phyloP scores from a whole-genome alignment of 2,888 invertebrate species.

The Didymodactylos carnosus region DNA sequence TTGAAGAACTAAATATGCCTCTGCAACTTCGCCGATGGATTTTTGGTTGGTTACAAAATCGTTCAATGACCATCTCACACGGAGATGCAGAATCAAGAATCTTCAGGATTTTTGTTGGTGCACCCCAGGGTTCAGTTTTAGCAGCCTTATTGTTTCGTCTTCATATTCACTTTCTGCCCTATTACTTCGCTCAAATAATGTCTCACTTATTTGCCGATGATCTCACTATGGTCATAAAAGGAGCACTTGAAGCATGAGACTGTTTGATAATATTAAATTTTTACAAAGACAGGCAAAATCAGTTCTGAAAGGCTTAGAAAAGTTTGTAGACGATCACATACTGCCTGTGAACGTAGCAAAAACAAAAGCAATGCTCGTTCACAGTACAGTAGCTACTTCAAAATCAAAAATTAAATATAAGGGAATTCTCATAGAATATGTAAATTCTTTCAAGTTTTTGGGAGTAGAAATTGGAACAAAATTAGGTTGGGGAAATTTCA shows the following conservation, averaged over 20 bases:
- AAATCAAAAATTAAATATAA: not conserved
- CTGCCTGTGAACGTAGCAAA: not conserved
- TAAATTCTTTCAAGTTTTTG: not conserved
- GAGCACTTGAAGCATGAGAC: not conserved
- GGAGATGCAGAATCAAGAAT: too few species aligned
- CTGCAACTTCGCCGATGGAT: too few species aligned
- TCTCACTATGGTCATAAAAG: not conserved
- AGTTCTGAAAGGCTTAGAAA: not conserved
- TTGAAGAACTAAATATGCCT: too few species aligned
- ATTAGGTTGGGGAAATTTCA: not conserved
- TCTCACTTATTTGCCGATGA: not conserved
- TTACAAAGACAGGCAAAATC: not conserved
- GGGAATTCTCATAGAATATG: not conserved
- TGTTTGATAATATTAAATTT: not conserved
- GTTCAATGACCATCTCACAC: too few species aligned
- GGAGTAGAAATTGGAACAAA: not conserved
- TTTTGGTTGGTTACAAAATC: too few species aligned
- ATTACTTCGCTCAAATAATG: not conserved
- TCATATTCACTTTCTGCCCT: not conserved
- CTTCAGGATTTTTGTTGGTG: too few species aligned
- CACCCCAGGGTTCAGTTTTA: too few species aligned
- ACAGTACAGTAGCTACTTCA: not conserved
- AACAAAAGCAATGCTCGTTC: not conserved
- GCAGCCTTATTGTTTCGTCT: too few species aligned
- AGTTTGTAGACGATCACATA: not conserved